Evolutionary conservation across 2,797 vertebrate genomes (phyloP).

Genomic region (Taeniopygia guttata): DNA sequence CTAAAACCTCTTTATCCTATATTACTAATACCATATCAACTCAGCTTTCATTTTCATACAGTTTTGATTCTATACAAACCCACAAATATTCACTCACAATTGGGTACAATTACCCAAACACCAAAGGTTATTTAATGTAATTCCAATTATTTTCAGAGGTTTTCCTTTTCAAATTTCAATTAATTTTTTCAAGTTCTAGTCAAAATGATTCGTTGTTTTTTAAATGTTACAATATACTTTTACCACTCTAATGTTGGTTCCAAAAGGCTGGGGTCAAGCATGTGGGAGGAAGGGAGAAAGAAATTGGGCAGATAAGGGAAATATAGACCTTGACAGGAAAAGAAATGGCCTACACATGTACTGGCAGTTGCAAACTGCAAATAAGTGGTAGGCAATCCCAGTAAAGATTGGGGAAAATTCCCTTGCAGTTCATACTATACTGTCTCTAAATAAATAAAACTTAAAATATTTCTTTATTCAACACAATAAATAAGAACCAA

Average conservation of each 20-base stretch:
- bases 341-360: not conserved
- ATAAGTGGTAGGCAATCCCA: not conserved
- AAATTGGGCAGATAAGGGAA: not conserved
- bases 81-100: not conserved
- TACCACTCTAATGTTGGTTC: not conserved
- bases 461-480: not conserved
- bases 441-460: not conserved
- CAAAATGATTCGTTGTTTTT: not conserved
- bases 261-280: fast-evolving
- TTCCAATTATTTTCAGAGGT: not conserved
- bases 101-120: not conserved
- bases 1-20: not conserved
- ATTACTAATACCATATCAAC: not conserved
- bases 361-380: not conserved
- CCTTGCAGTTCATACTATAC: not conserved
- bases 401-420: not conserved
- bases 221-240: not conserved
- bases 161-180: not conserved
- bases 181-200: not conserved
- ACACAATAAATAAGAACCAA: not conserved
- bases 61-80: not conserved
- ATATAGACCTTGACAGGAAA: not conserved
- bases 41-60: not conserved
- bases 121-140: not conserved
- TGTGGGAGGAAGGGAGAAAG: not conserved